These are phyloP conservation scores for Catharus fuscescens DNA, from an alignment of 2,113 vertebrate species.

Conservation along the genomic window DNA sequence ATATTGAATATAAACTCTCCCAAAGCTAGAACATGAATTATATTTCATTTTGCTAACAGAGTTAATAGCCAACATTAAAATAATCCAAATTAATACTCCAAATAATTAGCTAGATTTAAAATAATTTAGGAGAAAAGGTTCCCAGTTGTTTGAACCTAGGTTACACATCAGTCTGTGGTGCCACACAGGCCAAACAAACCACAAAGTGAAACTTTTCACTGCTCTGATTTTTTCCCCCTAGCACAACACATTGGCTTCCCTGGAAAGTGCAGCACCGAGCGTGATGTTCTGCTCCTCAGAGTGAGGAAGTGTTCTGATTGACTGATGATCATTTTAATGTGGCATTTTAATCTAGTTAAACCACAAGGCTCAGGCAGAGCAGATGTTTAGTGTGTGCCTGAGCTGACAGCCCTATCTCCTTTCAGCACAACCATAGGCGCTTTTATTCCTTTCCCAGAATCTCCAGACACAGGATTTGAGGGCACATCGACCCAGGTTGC, in stretches of 20 bases:
- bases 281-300: conserved; percentile 8
- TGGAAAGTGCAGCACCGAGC: not conserved
- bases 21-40: not conserved
- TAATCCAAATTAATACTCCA: not conserved
- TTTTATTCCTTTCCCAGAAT: not conserved
- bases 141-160: not conserved
- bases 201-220: not conserved
- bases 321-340: conserved; percentile 55
- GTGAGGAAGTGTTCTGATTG: conserved; percentile 41
- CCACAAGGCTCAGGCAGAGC: conserved; percentile 29
- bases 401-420: conserved; percentile 24
- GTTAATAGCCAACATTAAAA: conserved; percentile 14
- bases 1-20: conserved; percentile 1
- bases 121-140: not conserved
- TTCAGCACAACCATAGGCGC: not conserved
- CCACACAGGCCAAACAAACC: not conserved
- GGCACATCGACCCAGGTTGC: not conserved
- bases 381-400: conserved; percentile 46
- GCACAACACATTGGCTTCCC: not conserved
- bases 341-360: conserved; percentile 42
- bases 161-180: not conserved
- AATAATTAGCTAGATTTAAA: conserved; percentile 38
- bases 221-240: not conserved
- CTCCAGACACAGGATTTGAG: not conserved
- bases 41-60: not conserved